Evolutionary conservation across 2,113 vertebrate genomes (phyloP).

Genomic region (Callionymus lyra): DNA sequence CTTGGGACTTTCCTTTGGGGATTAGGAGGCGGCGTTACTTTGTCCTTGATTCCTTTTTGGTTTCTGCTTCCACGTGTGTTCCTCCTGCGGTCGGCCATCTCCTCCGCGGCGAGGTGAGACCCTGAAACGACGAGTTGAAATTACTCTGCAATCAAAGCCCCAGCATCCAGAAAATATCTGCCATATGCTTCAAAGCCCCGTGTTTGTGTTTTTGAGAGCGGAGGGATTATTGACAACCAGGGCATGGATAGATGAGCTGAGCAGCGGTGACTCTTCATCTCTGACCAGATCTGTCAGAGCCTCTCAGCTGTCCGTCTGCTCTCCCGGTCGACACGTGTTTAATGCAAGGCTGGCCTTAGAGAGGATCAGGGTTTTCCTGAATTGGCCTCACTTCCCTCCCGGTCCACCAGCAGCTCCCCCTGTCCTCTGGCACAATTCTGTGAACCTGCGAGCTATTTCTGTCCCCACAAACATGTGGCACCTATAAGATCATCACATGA

Average conservation of each 20-base stretch:
- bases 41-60: constrained; percentile 40
- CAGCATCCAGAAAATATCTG: constrained; percentile 62
- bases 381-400: constrained; percentile 46
- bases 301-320: constrained; percentile 61
- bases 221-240: constrained; percentile 50
- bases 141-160: constrained; percentile 60
- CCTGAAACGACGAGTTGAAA: constrained; percentile 59
- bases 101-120: constrained; percentile 50
- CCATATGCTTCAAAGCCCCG: constrained; percentile 54
- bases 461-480: constrained; percentile 37
- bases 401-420: constrained; percentile 42
- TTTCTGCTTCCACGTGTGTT: constrained; percentile 21
- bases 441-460: constrained; percentile 54
- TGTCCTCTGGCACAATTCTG: constrained; percentile 17
- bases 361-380: constrained; percentile 54
- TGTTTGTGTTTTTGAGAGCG: constrained; percentile 50
- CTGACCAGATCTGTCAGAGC: constrained; percentile 54
- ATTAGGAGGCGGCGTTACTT: constrained; percentile 39
- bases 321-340: constrained; percentile 56
- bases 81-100: constrained; percentile 30
- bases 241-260: constrained; percentile 24
- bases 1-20: constrained; percentile 42
- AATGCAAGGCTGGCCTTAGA: constrained; percentile 56
- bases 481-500: constrained; percentile 37
- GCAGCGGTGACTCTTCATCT: constrained; percentile 43